These are phyloP conservation scores for Microtus richardsoni DNA, from an alignment of 2,113 vertebrate species.

Conservation along the genomic window DNA sequence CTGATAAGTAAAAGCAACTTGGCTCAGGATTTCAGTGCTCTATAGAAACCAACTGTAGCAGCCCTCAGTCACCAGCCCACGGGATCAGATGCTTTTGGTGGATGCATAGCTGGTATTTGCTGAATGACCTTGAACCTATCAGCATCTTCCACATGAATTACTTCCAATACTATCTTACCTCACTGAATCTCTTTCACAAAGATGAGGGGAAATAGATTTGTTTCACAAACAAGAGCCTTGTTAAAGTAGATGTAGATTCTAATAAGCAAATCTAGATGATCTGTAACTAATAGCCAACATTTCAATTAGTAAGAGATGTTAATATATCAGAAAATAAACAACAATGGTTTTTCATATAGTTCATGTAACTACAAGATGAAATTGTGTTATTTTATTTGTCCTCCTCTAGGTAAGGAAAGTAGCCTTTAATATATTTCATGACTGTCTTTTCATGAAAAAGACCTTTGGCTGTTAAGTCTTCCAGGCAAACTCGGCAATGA, in stretches of 20 bases:
- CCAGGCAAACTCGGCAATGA: not conserved
- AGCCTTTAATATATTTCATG: not conserved
- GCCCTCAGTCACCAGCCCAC: not conserved
- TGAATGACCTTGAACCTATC: not conserved
- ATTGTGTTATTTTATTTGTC: not conserved
- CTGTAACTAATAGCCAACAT: not conserved
- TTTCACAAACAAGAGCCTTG: not conserved
- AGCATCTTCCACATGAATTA: not conserved
- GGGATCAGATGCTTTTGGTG: not conserved
- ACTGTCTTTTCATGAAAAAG: not conserved
- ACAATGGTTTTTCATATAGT: not conserved
- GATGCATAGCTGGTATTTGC: not conserved
- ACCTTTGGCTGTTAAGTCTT: not conserved
- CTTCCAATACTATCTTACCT: not conserved
- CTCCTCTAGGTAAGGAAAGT: not conserved
- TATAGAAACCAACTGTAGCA: not conserved
- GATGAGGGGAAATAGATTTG: not conserved
- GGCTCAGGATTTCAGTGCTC: not conserved
- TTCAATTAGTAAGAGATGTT: not conserved
- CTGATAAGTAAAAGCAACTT: not conserved
- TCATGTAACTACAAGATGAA: not conserved
- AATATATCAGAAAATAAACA: not conserved
- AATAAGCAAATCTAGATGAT: not conserved
- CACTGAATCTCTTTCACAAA: slow-evolving; percentile 2
- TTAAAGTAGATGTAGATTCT: not conserved